These are phyloP conservation scores for Myrmophylax atrothorax DNA, from an alignment of 2,113 vertebrate species.

Conservation along the genomic window DNA sequence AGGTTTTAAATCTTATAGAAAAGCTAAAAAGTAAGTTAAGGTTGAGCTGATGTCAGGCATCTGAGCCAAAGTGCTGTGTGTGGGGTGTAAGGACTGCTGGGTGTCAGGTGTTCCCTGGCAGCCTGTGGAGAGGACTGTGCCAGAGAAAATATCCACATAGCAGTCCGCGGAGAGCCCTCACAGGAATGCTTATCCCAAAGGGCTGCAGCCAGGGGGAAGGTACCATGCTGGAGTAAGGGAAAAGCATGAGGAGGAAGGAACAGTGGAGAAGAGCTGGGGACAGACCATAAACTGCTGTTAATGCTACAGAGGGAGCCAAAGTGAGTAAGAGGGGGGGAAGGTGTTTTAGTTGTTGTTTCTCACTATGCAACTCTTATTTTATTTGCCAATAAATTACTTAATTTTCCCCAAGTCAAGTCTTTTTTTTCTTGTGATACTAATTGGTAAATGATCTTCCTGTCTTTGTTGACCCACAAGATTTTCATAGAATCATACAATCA, in stretches of 20 bases:
- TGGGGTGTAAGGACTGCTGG: rapidly evolving
- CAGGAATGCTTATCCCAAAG: neutral
- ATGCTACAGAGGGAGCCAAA: rapidly evolving
- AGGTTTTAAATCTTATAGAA: neutral
- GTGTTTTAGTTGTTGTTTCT: neutral
- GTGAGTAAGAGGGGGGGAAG: neutral
- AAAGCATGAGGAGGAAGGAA: neutral
- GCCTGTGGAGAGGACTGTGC: neutral
- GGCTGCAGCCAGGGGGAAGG: neutral
- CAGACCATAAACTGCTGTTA: neutral
- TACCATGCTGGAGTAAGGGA: neutral
- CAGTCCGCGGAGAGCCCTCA: rapidly evolving
- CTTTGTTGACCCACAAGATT: neutral
- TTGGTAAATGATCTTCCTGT: neutral
- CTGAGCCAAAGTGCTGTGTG: neutral
- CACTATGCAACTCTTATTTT: neutral
- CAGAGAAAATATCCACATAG: rapidly evolving
- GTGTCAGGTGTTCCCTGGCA: neutral
- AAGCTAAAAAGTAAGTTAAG: rapidly evolving
- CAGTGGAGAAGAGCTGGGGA: neutral
- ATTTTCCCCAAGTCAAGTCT: neutral
- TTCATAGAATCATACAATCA: too few relatives aligned
- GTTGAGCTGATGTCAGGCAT: neutral
- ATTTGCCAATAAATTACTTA: neutral
- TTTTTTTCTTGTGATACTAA: neutral